Conservation (phyloP, 2,888 invertebrate species). For the Scaptodrosophila latifasciaeformis region DNA sequence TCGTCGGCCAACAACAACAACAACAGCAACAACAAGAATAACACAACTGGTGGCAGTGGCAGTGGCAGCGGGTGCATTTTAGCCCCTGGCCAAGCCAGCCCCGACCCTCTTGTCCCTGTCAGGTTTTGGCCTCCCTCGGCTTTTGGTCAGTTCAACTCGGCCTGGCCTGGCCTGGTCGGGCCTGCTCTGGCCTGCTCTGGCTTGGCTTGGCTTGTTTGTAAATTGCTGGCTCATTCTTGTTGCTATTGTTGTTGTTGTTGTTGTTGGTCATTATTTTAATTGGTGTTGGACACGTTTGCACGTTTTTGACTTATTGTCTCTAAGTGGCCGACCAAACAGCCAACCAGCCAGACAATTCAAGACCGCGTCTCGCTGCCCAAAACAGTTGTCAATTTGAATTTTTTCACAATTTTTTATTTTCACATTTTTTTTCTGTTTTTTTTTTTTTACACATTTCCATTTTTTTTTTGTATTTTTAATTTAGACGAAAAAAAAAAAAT, state of each 20-base stretch:
- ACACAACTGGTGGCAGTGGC: too few species aligned
- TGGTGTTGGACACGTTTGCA: conserved; percentile 30
- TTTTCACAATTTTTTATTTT: not conserved
- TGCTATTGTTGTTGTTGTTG: not conserved
- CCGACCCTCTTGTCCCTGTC: too few species aligned
- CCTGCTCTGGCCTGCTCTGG: too few species aligned
- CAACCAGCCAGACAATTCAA: not conserved
- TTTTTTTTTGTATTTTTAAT: too few species aligned
- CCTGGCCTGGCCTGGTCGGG: too few species aligned
- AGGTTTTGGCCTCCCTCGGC: too few species aligned
- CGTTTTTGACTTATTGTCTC: not conserved
- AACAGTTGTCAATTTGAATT: conserved; percentile 5
- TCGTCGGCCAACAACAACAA: too few species aligned
- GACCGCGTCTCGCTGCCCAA: not conserved
- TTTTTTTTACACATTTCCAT: too few species aligned
- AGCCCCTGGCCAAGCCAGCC: not conserved
- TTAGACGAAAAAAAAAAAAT: too few species aligned
- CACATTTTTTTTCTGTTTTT: conserved; percentile 1
- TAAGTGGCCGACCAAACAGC: not conserved
- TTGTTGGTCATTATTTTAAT: conserved; percentile 48
- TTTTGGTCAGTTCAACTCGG: too few species aligned
- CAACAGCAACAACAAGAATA: too few species aligned
- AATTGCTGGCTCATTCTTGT: conserved; percentile 18
- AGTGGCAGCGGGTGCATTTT: not conserved
- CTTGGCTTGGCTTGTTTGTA: too few species aligned